Evolutionary conservation across 2,113 vertebrate species (phyloP).

Genomic region (Oreochromis niloticus): DNA sequence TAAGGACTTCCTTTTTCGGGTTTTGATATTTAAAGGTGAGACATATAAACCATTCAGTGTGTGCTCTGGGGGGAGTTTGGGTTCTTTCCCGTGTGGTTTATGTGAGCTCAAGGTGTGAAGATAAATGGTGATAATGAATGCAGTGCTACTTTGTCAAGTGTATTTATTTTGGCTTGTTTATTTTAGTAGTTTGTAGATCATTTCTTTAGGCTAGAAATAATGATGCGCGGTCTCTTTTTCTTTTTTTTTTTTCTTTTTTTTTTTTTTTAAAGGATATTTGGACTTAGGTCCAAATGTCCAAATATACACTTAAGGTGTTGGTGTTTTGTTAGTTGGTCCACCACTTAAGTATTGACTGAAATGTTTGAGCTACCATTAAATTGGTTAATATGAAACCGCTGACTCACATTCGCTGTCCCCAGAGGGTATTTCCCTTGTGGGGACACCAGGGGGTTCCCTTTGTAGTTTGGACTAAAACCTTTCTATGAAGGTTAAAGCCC

Average conservation of each 20-base stretch:
- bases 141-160: not conserved
- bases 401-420: not conserved
- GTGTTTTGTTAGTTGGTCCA: not conserved
- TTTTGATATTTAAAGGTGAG: not conserved
- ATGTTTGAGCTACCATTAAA: not conserved
- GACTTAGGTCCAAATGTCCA: not conserved
- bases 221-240: not conserved
- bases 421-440: not conserved
- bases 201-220: not conserved
- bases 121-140: not conserved
- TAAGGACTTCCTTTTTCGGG: not conserved
- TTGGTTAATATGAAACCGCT: not conserved
- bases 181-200: not conserved
- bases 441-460: not conserved
- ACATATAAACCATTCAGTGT: not conserved
- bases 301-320: not conserved
- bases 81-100: not conserved
- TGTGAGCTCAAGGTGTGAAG: not conserved
- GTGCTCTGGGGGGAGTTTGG: not conserved
- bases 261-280: not conserved
- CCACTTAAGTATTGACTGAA: not conserved
- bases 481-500: not conserved
- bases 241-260: rapidly evolving
- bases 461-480: not conserved
- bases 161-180: not conserved